Percentiles rank a stretch among this genome's conserved stretches.
These are phyloP conservation scores for Strigamia crassipes DNA, from an alignment of 2,888 invertebrate species.

Conservation along the genomic window DNA sequence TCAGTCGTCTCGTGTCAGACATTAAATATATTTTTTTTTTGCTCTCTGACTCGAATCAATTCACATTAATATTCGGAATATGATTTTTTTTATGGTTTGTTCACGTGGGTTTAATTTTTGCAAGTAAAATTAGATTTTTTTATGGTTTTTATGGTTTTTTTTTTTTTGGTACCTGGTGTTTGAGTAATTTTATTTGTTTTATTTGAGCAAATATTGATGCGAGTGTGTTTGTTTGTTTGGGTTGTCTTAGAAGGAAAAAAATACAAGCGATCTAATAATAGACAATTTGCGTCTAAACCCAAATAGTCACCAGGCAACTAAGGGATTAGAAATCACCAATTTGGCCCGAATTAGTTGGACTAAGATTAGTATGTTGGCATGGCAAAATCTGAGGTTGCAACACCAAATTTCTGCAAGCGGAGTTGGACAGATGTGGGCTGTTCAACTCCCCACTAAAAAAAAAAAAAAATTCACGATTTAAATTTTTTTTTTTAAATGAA, in stretches of 20 bases:
- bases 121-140: too few relatives aligned
- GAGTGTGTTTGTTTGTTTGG: not conserved
- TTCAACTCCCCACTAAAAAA: not conserved
- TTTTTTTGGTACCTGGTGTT: not conserved
- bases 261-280: not conserved
- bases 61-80: not conserved
- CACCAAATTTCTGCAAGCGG: not conserved
- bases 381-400: not conserved
- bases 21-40: not conserved
- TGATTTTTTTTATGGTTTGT: not conserved
- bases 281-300: not conserved
- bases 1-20: not conserved
- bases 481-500: too few relatives aligned
- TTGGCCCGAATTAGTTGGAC: not conserved
- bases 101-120: too few relatives aligned
- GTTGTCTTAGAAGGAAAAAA: not conserved
- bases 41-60: not conserved
- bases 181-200: conserved; percentile 16
- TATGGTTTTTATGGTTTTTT: too few relatives aligned
- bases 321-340: conserved; percentile 16
- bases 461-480: too few relatives aligned
- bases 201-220: conserved; percentile 10
- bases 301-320: conserved; percentile 5
- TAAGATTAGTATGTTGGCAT: conserved; percentile 2
- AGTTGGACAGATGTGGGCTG: not conserved